Conservation (phyloP, 2,797 vertebrate species). For the Gephyroberyx darwinii region DNA sequence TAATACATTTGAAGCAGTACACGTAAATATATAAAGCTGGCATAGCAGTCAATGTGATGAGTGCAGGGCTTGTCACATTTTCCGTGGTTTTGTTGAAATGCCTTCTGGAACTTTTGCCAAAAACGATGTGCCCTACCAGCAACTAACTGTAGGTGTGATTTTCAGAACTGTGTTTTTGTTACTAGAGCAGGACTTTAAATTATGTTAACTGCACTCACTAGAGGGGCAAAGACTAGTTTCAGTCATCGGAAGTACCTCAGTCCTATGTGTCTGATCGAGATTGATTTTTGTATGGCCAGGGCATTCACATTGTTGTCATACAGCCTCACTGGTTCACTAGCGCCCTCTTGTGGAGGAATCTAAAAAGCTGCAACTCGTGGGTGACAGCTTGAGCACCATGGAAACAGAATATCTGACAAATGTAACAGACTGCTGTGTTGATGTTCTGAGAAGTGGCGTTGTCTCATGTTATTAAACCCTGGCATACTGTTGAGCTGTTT, state of each 20-base stretch:
- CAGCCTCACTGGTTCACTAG: constrained; percentile 62
- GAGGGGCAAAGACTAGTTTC: constrained; percentile 64
- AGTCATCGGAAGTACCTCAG: constrained; percentile 59
- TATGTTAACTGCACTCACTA: constrained; percentile 75
- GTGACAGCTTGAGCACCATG: constrained; percentile 29
- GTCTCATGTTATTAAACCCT: constrained; percentile 53
- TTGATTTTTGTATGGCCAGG: constrained; percentile 58
- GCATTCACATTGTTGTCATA: constrained; percentile 63
- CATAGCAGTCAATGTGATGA: constrained; percentile 61
- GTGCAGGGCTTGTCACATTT: constrained; percentile 47
- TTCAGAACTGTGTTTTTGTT: constrained; percentile 70
- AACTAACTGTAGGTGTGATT: constrained; percentile 76
- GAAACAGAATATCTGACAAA: constrained; percentile 37
- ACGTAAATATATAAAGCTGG: constrained; percentile 70
- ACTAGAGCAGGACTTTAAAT: constrained; percentile 59
- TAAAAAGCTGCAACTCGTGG: constrained; percentile 53
- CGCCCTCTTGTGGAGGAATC: constrained; percentile 74
- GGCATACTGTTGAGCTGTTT: constrained; percentile 49
- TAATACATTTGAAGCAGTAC: constrained; percentile 69
- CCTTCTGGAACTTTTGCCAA: constrained; percentile 79
- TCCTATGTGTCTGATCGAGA: constrained; percentile 59
- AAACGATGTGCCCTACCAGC: constrained; percentile 78
- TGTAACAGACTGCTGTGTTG: constrained; percentile 46
- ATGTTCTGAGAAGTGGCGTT: constrained; percentile 5
- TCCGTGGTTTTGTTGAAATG: constrained; percentile 50